Evolutionary conservation across 1,140 invertebrate species (phyloP), one percentile per base, ranked within the genome.

Genomic region (Musca domestica): DNA sequence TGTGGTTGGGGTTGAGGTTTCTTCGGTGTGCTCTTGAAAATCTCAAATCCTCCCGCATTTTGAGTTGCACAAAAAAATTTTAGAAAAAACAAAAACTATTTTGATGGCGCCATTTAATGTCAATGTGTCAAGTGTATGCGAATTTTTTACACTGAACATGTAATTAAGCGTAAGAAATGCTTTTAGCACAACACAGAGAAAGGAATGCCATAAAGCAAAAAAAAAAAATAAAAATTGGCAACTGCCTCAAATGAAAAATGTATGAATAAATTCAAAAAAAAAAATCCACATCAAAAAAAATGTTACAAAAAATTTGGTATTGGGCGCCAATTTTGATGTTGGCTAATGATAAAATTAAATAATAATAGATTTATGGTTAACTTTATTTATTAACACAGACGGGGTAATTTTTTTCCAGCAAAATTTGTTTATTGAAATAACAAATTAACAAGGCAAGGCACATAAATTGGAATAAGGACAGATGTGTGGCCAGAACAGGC

Each of bases 41-140:
- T 4, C n/a, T n/a, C 3, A 30, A 4, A 30, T 30, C 27, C 27
- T 41, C 10, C 34, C 34, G 12, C 34, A 5, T 12, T 41, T 10
- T 41, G n/a, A 7, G 27, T 30, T 3, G 27, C 34, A 10, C n/a
- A n/a, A n/a, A n/a, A n/a, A 41, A 41, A 41, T 41, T 41, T 7
- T n/a, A n/a, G n/a, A n/a, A n/a, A n/a, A n/a, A 5, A 41, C 4
- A 41, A 41, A 41, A 41, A 41, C 10, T 41, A 41, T 19, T 61
- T 58, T 27, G 17, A 14, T 56, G 56, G 56, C 56, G 56, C 56
- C 56, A 61, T 61, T 61, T 61, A 61, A 34, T 61, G 56, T 61
- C 56, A 61, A 61, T 61, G 56, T 61, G 56, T 61, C 56, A 61
- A 61, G 56, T 61, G 56, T 61, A 34, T 61, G 19, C n/a, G 56